Conservation (phyloP, 2,113 vertebrate genomes). For the Aix galericulata region DNA sequence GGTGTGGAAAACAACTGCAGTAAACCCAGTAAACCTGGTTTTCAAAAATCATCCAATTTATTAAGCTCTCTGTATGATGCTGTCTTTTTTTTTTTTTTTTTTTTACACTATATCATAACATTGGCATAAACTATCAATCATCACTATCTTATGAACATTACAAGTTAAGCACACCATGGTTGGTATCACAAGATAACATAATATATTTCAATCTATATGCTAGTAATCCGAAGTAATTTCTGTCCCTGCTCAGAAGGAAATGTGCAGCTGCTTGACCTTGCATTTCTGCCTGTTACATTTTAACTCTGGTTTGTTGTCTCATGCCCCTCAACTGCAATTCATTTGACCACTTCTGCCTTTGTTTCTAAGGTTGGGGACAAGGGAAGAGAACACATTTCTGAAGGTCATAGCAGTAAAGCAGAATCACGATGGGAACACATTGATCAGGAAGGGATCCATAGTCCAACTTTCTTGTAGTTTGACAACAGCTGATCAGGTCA, state of each 20-base stretch:
- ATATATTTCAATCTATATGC: not conserved
- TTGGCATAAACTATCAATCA: not conserved
- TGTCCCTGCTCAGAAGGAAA: not conserved
- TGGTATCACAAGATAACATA: not conserved
- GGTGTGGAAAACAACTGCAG: not conserved
- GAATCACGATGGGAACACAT: not conserved
- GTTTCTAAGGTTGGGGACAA: not conserved
- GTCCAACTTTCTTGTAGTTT: not conserved
- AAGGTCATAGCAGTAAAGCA: conserved; percentile 43
- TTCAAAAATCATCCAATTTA: not conserved
- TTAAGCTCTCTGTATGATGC: not conserved
- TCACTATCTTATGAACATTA: not conserved
- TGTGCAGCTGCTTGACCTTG: not conserved
- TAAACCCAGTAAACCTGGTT: not conserved
- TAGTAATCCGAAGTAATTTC: not conserved
- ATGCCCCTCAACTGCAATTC: not conserved
- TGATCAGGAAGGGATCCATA: not conserved
- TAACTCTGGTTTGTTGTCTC: conserved; percentile 3
- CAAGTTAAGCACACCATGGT: not conserved
- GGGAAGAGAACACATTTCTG: not conserved
- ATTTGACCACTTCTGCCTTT: not conserved
- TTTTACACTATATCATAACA: not conserved
- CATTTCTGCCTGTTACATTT: conserved; percentile 24
- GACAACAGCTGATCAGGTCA: not conserved
- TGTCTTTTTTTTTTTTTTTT: not conserved